Evolutionary conservation across 2,888 invertebrate species (phyloP).

Genomic region (Stenichneumon culpator): DNA sequence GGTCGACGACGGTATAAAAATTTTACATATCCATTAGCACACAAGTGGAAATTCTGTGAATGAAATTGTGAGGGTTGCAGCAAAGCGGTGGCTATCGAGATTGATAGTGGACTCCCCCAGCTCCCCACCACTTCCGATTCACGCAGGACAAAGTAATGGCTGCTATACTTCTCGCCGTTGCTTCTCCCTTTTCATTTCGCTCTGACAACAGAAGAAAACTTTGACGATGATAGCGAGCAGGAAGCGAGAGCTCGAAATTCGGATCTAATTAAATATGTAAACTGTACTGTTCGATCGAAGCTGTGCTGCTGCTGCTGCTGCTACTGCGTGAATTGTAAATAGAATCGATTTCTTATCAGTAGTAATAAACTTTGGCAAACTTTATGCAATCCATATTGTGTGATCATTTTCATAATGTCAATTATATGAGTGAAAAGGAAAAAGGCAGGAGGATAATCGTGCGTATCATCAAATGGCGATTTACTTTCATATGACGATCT

Average conservation of each 20-base stretch:
- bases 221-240: background rate
- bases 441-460: too few species aligned
- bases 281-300: too few species aligned
- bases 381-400: too few species aligned
- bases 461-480: too few species aligned
- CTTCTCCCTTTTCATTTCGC: slow-evolving; percentile 27
- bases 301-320: background rate
- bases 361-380: too few species aligned
- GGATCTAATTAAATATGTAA: background rate
- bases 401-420: too few species aligned
- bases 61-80: slow-evolving; percentile 15
- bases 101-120: slow-evolving; percentile 9
- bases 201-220: slow-evolving; percentile 8
- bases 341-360: too few species aligned
- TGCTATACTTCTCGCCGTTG: slow-evolving; percentile 8
- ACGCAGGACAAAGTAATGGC: background rate
- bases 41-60: slow-evolving; percentile 7
- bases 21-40: slow-evolving; percentile 13
- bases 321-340: too few species aligned
- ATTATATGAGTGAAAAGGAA: too few species aligned
- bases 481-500: too few species aligned
- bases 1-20: slow-evolving; percentile 4
- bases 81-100: background rate
- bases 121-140: slow-evolving; percentile 30
- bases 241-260: background rate